Evolutionary conservation across 1,140 invertebrate species (phyloP).

Genomic region (Drosophila parabipectinata): DNA sequence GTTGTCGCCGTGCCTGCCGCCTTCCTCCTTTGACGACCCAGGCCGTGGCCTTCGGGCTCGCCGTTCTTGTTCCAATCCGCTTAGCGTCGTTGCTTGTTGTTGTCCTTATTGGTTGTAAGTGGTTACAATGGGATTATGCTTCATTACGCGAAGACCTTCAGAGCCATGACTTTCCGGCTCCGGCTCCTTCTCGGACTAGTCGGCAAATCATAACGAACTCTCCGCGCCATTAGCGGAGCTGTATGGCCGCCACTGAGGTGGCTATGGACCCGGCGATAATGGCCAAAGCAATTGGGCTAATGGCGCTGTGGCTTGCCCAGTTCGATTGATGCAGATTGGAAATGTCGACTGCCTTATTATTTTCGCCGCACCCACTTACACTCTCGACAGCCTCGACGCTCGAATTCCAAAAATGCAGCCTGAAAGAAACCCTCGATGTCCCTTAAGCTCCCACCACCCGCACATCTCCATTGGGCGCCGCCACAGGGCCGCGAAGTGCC

Average conservation of each 20-base stretch:
- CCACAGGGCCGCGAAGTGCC: slow-evolving; percentile 66
- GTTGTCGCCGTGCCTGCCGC: slow-evolving; percentile 57
- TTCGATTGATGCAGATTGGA: slow-evolving; percentile 61
- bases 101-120: slow-evolving; percentile 80
- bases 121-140: slow-evolving; percentile 78
- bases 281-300: slow-evolving; percentile 73
- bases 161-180: slow-evolving; percentile 23
- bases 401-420: slow-evolving; percentile 77
- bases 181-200: slow-evolving; percentile 16
- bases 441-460: slow-evolving; percentile 1
- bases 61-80: slow-evolving; percentile 65
- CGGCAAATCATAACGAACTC: slow-evolving; percentile 79
- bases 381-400: slow-evolving; percentile 8
- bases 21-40: slow-evolving; percentile 28
- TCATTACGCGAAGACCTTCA: slow-evolving; percentile 62
- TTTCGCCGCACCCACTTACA: slow-evolving; percentile 6
- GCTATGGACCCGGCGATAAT: slow-evolving; percentile 59
- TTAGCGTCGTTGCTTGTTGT: slow-evolving; percentile 51
- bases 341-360: slow-evolving; percentile 40
- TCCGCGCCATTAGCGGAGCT: slow-evolving; percentile 72
- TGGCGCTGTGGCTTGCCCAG: slow-evolving; percentile 54
- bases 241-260: slow-evolving; percentile 12
- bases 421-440: slow-evolving; percentile 39
- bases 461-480: slow-evolving; percentile 11
- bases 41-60: neutral